Base-by-base conservation (phyloP, 2,113 vertebrate species). In the Hoplias malabaricus region DNA sequence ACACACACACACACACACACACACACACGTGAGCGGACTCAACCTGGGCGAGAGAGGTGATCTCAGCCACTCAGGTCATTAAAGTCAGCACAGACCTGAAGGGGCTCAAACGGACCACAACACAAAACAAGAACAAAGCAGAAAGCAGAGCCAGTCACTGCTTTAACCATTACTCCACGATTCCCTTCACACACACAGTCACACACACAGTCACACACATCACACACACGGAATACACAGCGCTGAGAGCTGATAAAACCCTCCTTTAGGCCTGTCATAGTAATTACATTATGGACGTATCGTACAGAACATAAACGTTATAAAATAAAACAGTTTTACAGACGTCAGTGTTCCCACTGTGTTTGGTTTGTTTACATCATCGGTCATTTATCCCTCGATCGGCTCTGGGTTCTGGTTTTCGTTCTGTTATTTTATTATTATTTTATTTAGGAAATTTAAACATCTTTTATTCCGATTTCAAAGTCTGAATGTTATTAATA, bases 11-110 rank as follows among this genome's bases (percentile, higher is more conserved):
- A 53, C 48, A 53, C 48, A 53, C 36, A 38, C 36, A 38, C 36
- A 38, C 36, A 9, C 38, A 7, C 27, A 40, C n/a, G n/a, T n/a
- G n/a, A n/a, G n/a, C n/a, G n/a, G 75, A 46, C 48, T 8, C n/a
- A 59, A 75, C 63, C 75, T 73, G 63, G 75, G 69, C 34, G 63
- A 4, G 59, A 67, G 48, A 72, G 71, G 62, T 43, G 48, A 72
- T 72, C 59, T 67, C n/a, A 48, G 61, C 27, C 54, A 25, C 80
- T 73, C 73, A 74, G 78, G 78, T 73, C 62, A 36, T 42, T 46
- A 43, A 63, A 16, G 75, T 69, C 56, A 21, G 21, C 5, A 7
- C 38, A 62, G 67, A 62, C n/a, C 42, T 56, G 43, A 48, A 48
- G 27, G 29, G 70, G 50, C 27, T 70, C 59, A 10, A 16, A 56